These are phyloP conservation scores for Holacanthus passer DNA, from an alignment of 2,113 vertebrate genomes.

Conservation along the genomic window DNA sequence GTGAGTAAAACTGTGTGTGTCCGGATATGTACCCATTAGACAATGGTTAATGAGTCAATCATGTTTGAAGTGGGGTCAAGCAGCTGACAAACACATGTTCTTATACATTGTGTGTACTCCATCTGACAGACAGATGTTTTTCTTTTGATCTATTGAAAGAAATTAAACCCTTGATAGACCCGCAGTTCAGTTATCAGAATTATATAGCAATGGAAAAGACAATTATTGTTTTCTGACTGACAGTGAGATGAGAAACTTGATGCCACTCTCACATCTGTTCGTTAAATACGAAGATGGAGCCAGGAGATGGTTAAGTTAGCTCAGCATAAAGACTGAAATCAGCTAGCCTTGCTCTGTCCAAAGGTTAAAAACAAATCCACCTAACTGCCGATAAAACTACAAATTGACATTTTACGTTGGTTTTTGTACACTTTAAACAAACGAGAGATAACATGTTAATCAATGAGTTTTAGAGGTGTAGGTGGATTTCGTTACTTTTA, in stretches of 20 bases:
- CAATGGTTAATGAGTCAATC: background rate
- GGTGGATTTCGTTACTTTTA: too few species aligned
- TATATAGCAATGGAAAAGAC: background rate
- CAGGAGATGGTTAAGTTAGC: background rate
- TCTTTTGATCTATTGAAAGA: background rate
- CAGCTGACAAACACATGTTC: slow-evolving; percentile 22
- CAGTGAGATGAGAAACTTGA: background rate
- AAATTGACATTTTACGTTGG: background rate
- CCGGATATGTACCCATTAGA: background rate
- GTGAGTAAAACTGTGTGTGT: slow-evolving; percentile 80
- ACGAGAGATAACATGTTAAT: too few species aligned
- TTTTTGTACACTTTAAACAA: too few species aligned
- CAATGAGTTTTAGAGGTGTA: too few species aligned
- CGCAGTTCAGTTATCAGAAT: background rate
- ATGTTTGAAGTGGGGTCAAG: slow-evolving; percentile 4
- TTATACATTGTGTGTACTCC: background rate
- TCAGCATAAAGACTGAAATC: background rate
- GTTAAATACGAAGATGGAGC: background rate
- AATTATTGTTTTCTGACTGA: background rate
- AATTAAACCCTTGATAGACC: background rate
- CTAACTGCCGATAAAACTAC: background rate
- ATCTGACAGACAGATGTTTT: slow-evolving; percentile 33
- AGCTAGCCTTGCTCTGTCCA: too few species aligned
- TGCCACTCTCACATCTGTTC: background rate
- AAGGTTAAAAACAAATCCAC: background rate